Conservation (phyloP, 2,113 vertebrate genomes). For the Pyrgilauda ruficollis region DNA sequence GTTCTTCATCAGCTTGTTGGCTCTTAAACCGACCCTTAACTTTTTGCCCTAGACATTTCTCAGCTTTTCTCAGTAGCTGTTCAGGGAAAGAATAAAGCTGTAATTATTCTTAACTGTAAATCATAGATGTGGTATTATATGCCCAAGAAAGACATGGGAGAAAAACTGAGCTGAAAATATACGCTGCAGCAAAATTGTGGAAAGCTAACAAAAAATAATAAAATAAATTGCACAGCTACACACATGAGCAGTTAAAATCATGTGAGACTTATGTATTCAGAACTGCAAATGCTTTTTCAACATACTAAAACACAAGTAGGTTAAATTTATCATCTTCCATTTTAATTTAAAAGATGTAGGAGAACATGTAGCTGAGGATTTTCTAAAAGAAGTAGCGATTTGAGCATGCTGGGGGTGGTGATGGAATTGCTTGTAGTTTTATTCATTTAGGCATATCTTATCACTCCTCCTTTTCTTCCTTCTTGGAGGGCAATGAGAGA, state of each 20-base stretch:
- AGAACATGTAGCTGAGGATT: slow-evolving; percentile 44
- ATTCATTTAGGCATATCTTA: slow-evolving; percentile 71
- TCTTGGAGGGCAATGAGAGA: slow-evolving; percentile 61
- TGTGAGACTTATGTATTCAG: slow-evolving; percentile 33
- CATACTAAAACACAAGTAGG: slow-evolving; percentile 43
- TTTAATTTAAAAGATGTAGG: slow-evolving; percentile 61
- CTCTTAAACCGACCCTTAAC: background rate
- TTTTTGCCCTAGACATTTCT: background rate
- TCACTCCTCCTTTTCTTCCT: slow-evolving; percentile 70
- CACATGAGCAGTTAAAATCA: slow-evolving; percentile 30
- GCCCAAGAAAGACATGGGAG: background rate
- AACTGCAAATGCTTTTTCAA: slow-evolving; percentile 10
- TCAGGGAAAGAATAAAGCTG: background rate
- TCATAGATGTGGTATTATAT: background rate
- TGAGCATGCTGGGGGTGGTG: slow-evolving; percentile 49
- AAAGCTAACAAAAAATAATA: background rate
- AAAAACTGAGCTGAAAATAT: background rate
- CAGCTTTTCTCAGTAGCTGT: background rate
- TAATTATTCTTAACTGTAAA: background rate
- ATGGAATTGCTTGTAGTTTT: slow-evolving; percentile 56
- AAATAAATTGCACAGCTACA: slow-evolving; percentile 24
- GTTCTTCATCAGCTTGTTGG: background rate
- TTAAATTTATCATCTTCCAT: slow-evolving; percentile 56
- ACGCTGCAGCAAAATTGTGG: background rate
- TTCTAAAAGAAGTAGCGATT: slow-evolving; percentile 51